Evolutionary conservation across 1,140 invertebrate species (phyloP).

Genomic region (Drosophila cardini): DNA sequence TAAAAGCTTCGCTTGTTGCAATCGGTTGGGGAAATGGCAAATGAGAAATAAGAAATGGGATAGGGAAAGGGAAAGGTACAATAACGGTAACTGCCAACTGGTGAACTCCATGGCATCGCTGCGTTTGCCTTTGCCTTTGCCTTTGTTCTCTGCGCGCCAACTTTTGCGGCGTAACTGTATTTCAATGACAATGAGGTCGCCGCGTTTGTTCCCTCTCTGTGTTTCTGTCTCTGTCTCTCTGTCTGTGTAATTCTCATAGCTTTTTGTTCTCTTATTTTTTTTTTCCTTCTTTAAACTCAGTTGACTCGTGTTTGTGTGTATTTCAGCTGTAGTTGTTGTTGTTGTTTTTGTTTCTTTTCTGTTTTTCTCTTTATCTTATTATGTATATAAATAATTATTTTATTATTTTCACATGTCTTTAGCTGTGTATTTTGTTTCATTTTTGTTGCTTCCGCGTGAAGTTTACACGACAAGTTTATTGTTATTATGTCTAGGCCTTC

Average conservation of each 20-base stretch:
- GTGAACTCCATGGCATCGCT: constrained; percentile 29
- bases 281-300: constrained; percentile 8
- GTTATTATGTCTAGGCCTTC: constrained; percentile 21
- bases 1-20: constrained; percentile 41
- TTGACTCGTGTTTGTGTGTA: constrained; percentile 3
- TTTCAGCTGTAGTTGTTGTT: no score
- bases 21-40: constrained; percentile 15
- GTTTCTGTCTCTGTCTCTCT: no score
- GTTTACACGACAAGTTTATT: constrained; percentile 23
- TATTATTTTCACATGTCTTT: constrained; percentile 26
- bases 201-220: constrained; percentile 22
- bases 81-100: constrained; percentile 27
- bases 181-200: constrained; percentile 78
- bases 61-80: constrained; percentile 12
- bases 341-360: constrained; percentile 2
- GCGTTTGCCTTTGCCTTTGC: constrained; percentile 26
- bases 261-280: constrained; percentile 33
- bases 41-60: constrained; percentile 14
- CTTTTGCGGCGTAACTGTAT: constrained; percentile 63
- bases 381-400: constrained; percentile 26
- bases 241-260: constrained; percentile 34
- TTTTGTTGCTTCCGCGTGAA: constrained; percentile 24
- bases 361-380: constrained; percentile 8
- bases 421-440: constrained; percentile 20
- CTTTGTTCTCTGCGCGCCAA: constrained; percentile 53